A percentile compares a stretch with the other conserved stretches of the same genome.
phyloP scores from a whole-genome alignment of 2,797 vertebrate species.

The Salmo trutta region DNA sequence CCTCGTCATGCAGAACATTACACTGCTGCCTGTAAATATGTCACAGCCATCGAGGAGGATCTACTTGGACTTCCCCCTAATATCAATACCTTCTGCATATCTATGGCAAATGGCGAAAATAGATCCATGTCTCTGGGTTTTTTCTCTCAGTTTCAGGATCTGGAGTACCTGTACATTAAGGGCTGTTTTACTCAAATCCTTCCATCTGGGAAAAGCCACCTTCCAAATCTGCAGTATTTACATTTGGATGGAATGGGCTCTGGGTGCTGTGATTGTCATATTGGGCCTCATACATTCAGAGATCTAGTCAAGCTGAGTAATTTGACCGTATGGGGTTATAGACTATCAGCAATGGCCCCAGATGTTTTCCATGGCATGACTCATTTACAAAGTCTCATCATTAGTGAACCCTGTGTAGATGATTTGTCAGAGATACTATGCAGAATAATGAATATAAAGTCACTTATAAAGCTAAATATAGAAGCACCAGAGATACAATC shows the following conservation, averaged over 20 bases:
- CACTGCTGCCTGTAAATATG: not conserved
- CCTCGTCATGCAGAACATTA: too few relatives aligned
- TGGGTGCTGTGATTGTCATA: not conserved
- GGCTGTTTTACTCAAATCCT: not conserved
- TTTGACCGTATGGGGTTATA: not conserved
- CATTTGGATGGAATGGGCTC: not conserved
- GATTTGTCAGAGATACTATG: slow-evolving; percentile 22
- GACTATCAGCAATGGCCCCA: not conserved
- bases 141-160: slow-evolving; percentile 6
- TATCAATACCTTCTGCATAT: not conserved
- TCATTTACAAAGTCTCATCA: not conserved
- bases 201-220: not conserved
- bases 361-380: slow-evolving; percentile 9
- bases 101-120: too few relatives aligned
- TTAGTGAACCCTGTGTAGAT: accelerated
- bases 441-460: slow-evolving; percentile 12
- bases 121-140: not conserved
- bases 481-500: not conserved
- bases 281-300: not conserved
- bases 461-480: not conserved
- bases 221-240: not conserved
- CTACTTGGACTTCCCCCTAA: not conserved
- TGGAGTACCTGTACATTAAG: not conserved
- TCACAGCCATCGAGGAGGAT: slow-evolving; percentile 3
- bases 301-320: slow-evolving; percentile 9